Conservation (phyloP, 2,113 vertebrate genomes). For the Mungos mungo region DNA sequence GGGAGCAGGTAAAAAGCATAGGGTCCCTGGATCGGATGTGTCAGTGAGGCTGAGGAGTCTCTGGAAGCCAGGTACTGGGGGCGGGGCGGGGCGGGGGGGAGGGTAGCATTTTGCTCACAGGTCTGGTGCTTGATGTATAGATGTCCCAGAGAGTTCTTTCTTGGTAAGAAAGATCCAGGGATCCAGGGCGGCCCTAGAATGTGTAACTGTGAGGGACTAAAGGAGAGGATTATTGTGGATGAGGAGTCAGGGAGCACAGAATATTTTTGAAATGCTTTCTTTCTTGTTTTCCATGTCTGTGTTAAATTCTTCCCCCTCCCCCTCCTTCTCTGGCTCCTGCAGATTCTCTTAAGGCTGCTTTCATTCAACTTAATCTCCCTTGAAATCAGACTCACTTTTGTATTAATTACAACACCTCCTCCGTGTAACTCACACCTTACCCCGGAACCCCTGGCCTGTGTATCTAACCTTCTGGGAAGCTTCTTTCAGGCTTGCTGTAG, state of each 20-base stretch:
- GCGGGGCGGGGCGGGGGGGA: neutral
- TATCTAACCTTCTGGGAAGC: neutral
- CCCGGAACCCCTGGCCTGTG: neutral
- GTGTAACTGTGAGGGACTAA: neutral
- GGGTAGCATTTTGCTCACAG: no score
- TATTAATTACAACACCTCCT: neutral
- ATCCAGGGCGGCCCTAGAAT: neutral
- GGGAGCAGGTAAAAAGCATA: neutral
- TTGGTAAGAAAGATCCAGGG: neutral
- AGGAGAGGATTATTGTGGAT: neutral
- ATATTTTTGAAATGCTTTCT: neutral
- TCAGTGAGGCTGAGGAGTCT: neutral
- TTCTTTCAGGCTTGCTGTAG: neutral
- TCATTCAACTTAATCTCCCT: neutral
- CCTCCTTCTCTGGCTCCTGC: neutral
- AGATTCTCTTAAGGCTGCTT: neutral
- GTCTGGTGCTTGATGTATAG: no score
- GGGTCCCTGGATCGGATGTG: neutral
- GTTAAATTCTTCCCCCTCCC: rapidly evolving
- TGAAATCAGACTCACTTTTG: neutral
- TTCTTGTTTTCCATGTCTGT: neutral
- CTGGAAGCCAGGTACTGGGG: no score
- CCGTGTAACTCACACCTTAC: rapidly evolving
- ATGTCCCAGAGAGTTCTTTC: neutral
- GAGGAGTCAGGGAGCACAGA: neutral